phyloP scores from a whole-genome alignment of 2,113 vertebrate species.

The Petromus typicus region DNA sequence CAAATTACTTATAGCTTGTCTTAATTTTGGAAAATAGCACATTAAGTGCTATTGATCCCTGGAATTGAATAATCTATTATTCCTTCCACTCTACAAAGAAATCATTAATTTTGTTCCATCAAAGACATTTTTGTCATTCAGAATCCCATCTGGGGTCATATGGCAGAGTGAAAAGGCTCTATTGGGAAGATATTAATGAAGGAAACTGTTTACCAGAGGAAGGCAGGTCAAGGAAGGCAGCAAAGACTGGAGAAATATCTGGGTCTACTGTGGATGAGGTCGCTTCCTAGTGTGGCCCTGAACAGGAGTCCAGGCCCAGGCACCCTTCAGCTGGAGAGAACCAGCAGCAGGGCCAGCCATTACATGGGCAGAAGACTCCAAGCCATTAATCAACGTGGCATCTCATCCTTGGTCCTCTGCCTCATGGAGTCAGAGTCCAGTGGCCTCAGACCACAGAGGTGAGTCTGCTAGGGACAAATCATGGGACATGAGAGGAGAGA shows the following conservation, averaged over 20 bases:
- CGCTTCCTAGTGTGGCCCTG: accelerated
- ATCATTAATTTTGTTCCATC: conserved; percentile 70
- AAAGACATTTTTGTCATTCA: conserved; percentile 61
- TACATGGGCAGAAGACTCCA: not conserved
- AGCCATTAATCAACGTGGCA: not conserved
- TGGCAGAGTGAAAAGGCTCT: not conserved
- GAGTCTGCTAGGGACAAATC: not conserved
- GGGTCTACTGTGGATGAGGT: too few species aligned
- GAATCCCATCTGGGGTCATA: conserved; percentile 43
- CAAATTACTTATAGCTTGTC: conserved; percentile 21
- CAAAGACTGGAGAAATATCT: not conserved
- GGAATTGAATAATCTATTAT: conserved; percentile 62
- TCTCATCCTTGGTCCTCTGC: too few species aligned
- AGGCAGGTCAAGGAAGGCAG: not conserved
- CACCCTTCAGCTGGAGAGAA: not conserved
- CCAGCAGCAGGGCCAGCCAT: not conserved
- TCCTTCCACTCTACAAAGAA: conserved; percentile 58
- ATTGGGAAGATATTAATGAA: not conserved
- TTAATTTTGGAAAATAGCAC: conserved; percentile 62
- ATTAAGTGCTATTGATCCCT: conserved; percentile 63
- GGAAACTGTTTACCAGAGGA: not conserved
- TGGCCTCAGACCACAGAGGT: not conserved
- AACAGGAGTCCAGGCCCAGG: not conserved
- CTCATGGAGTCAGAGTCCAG: not conserved
- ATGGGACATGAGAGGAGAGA: not conserved